Conservation (phyloP, 2,888 invertebrate species). For the Monochamus alternatus region DNA sequence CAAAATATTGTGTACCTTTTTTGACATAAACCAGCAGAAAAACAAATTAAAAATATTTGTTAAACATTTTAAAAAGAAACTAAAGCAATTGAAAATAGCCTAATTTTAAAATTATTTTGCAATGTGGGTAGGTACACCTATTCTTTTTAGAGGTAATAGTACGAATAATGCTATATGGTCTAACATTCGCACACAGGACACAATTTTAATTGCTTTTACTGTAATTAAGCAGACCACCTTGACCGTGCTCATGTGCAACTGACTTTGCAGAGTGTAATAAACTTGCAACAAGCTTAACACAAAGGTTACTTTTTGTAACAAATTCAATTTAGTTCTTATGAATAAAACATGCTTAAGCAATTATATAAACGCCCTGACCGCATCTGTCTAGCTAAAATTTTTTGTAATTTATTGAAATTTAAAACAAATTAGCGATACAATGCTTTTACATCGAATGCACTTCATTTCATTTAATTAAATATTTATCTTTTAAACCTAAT, state of each 20-base stretch:
- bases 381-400: conserved; percentile 6
- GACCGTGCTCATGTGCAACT: not conserved
- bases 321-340: conserved; percentile 22
- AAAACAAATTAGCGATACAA: not conserved
- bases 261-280: not conserved
- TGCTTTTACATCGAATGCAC: not conserved
- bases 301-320: not conserved
- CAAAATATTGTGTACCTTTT: too few species aligned
- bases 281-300: not conserved
- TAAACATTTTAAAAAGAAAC: too few species aligned
- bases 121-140: too few species aligned
- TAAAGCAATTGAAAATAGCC: too few species aligned
- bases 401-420: conserved; percentile 4
- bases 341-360: conserved; percentile 1
- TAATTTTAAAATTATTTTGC: too few species aligned
- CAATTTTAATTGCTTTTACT: not conserved
- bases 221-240: not conserved
- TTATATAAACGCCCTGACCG: conserved; percentile 24
- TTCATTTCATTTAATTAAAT: not conserved
- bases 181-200: not conserved
- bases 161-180: too few species aligned
- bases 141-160: too few species aligned
- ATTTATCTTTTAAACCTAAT: not conserved
- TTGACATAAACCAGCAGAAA: too few species aligned
- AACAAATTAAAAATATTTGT: too few species aligned